phyloP scores from a whole-genome alignment of 2,113 vertebrate species.

The Ptilorrhoa leucosticta region DNA sequence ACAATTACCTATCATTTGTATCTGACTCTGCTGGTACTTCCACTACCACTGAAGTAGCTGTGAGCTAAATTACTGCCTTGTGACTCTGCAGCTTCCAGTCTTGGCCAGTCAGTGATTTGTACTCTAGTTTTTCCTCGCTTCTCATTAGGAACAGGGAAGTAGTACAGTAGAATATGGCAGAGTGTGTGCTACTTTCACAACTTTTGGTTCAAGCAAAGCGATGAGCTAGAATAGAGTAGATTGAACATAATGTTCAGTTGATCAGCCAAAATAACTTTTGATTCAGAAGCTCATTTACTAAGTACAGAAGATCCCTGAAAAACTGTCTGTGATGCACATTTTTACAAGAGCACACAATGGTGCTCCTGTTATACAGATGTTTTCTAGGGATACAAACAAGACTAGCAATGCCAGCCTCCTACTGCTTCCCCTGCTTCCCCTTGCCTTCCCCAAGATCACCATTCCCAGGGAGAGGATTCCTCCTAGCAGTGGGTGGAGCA shows the following conservation, averaged over 20 bases:
- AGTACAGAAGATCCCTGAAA: neutral
- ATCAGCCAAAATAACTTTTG: neutral
- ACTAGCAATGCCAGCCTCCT: neutral
- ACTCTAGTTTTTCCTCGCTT: neutral
- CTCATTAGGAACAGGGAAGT: neutral
- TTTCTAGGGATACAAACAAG: neutral
- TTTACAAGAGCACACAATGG: neutral
- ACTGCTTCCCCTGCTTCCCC: neutral
- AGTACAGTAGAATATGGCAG: neutral
- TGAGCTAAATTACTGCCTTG: neutral
- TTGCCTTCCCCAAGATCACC: neutral
- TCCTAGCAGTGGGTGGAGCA: neutral
- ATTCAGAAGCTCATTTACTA: neutral
- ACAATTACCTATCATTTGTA: neutral
- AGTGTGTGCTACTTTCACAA: neutral
- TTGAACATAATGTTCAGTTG: neutral
- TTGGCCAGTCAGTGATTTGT: neutral
- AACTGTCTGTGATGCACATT: neutral
- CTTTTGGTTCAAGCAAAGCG: neutral
- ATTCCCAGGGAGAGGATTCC: neutral
- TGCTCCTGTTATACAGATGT: neutral
- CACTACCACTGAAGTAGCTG: neutral
- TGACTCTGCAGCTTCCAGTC: neutral
- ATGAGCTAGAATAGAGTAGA: neutral
- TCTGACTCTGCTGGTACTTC: neutral